Percentiles rank a stretch among this genome's conserved stretches.
Conservation (phyloP, 2,113 vertebrate species). For the Alosa alosa region DNA sequence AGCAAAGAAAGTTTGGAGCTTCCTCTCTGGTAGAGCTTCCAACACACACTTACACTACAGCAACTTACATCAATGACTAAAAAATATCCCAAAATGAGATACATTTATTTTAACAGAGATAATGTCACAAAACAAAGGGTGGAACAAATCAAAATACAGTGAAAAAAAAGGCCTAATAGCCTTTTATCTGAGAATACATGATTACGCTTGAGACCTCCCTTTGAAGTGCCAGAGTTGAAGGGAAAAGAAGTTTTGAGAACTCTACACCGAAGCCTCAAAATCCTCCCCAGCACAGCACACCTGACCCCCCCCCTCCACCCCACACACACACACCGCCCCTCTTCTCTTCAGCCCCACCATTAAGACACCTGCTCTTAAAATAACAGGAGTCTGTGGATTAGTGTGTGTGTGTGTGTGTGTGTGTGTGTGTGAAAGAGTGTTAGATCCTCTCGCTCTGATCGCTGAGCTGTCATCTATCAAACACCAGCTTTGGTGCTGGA, state of each 20-base stretch:
- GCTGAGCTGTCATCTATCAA: background rate
- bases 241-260: background rate
- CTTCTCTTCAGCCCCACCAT: background rate
- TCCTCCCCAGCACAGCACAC: background rate
- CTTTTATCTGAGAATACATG: background rate
- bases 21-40: background rate
- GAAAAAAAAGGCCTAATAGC: background rate
- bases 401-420: background rate
- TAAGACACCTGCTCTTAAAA: slow-evolving; percentile 2
- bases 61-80: background rate
- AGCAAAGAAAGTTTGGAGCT: background rate
- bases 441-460: background rate
- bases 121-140: background rate
- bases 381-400: background rate
- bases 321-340: background rate
- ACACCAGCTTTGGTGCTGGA: background rate
- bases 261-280: background rate
- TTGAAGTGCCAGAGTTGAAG: background rate
- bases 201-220: background rate
- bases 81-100: background rate
- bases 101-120: background rate
- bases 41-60: background rate
- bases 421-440: background rate
- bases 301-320: background rate
- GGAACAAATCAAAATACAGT: background rate